phyloP scores from a whole-genome alignment of 2,888 invertebrate genomes.

The Ectemnius lituratus region DNA sequence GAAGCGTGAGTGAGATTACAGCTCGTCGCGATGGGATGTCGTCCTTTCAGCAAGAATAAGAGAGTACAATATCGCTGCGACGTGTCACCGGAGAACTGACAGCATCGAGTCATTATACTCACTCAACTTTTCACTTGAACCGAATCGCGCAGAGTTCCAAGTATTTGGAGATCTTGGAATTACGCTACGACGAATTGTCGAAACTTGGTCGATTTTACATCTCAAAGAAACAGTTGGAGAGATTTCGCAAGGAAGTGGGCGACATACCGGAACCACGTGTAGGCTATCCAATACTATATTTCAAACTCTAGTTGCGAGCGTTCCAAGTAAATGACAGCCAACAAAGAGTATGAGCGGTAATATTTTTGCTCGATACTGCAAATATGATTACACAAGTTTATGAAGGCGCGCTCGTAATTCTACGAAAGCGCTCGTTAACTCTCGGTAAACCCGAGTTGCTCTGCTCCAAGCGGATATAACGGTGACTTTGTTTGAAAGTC shows the following conservation, averaged over 20 bases:
- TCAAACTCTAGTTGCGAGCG: no score
- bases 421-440: slow-evolving; percentile 42
- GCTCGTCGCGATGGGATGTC: no score
- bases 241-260: no score
- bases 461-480: slow-evolving; percentile 18
- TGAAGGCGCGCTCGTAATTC: slow-evolving; percentile 27
- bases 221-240: no score
- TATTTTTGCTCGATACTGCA: slow-evolving; percentile 4
- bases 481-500: slow-evolving; percentile 36
- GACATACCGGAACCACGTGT: no score
- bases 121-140: no score
- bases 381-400: slow-evolving; percentile 22
- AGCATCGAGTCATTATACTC: not conserved
- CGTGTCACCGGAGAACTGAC: not conserved
- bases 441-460: slow-evolving; percentile 13
- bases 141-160: no score
- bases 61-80: slow-evolving; percentile 25
- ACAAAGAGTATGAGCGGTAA: not conserved
- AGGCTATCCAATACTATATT: no score
- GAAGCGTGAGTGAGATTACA: not conserved
- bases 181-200: no score
- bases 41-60: not conserved
- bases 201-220: no score
- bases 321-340: no score
- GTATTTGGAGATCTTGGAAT: no score